These are phyloP conservation scores for Platanista minor DNA, from an alignment of 2,113 vertebrate species.

Conservation along the genomic window DNA sequence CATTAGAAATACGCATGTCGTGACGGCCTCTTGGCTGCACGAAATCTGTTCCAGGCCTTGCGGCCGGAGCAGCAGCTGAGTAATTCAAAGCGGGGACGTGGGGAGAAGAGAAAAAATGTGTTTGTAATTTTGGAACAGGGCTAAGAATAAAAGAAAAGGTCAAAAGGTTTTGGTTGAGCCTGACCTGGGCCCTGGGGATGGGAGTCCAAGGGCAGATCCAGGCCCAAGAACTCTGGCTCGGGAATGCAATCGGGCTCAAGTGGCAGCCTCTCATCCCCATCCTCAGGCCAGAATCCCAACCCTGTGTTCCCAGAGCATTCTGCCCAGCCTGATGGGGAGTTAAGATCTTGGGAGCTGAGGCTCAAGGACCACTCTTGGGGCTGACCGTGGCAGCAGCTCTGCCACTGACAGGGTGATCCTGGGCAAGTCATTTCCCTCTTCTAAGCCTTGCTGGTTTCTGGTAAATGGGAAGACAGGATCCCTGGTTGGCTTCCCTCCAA, in stretches of 20 bases:
- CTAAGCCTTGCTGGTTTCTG: not conserved
- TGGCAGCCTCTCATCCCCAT: not conserved
- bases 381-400: not conserved
- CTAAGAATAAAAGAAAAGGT: slow-evolving; percentile 61
- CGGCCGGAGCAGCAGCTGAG: slow-evolving; percentile 61
- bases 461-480: not conserved
- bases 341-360: not conserved
- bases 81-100: not conserved
- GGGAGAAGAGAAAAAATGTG: not conserved
- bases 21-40: slow-evolving; percentile 76
- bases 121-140: slow-evolving; percentile 52
- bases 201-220: not conserved
- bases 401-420: not conserved
- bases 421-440: not conserved
- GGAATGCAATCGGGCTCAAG: not conserved
- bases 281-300: not conserved
- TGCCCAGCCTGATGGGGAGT: not conserved
- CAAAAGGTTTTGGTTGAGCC: not conserved
- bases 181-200: not conserved
- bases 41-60: slow-evolving; percentile 77
- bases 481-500: not conserved
- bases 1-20: slow-evolving; percentile 77
- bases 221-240: not conserved
- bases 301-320: not conserved
- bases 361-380: not conserved